A percentile compares a stretch with the other conserved stretches of the same genome.
These are phyloP conservation scores for Rissa tridactyla DNA, from an alignment of 2,113 vertebrate species.

Conservation along the genomic window DNA sequence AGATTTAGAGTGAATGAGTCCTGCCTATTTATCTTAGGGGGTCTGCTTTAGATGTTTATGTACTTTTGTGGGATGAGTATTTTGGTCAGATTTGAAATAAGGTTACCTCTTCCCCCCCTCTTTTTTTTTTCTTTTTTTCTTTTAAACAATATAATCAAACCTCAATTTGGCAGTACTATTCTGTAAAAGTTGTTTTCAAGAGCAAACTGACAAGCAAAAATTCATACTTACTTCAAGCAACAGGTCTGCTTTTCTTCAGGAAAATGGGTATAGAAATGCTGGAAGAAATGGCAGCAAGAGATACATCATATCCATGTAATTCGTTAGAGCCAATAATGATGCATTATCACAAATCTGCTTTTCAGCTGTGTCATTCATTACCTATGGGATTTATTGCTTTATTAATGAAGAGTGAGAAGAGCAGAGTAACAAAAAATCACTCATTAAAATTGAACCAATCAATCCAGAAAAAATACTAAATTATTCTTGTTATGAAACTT, in stretches of 20 bases:
- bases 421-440: background rate
- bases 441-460: background rate
- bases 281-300: background rate
- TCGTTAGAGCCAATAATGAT: background rate
- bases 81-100: background rate
- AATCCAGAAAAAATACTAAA: background rate
- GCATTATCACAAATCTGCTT: background rate
- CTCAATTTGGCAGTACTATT: background rate
- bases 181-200: background rate
- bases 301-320: background rate
- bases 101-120: fast-evolving
- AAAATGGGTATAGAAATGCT: background rate
- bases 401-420: background rate
- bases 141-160: background rate
- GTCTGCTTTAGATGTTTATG: background rate
- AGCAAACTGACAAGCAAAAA: background rate
- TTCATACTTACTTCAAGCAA: background rate
- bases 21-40: background rate
- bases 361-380: background rate
- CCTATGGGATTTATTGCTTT: background rate
- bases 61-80: background rate
- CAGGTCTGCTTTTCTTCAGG: background rate
- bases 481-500: background rate
- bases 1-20: background rate
- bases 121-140: background rate